Evolutionary conservation across 1,140 invertebrate genomes (phyloP).

Genomic region (Sinonovacula constricta): DNA sequence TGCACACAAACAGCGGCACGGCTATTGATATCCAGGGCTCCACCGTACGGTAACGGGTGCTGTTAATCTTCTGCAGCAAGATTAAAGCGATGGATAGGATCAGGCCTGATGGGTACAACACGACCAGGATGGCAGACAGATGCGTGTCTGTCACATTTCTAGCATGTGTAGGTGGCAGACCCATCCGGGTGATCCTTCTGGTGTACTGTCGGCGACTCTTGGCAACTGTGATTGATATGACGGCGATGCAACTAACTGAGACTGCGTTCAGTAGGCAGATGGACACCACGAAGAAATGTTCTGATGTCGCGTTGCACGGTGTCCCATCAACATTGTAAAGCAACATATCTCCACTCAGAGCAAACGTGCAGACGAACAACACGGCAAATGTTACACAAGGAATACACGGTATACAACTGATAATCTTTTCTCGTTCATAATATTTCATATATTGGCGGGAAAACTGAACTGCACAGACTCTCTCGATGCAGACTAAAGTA

Average conservation of each 20-base stretch:
- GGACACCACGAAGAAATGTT: neutral
- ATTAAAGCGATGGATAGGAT: neutral
- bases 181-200: constrained; percentile 21
- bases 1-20: neutral
- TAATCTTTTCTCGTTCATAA: neutral
- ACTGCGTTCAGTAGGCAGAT: neutral
- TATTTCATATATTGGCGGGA: constrained; percentile 9
- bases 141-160: constrained; percentile 1
- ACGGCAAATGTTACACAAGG: neutral
- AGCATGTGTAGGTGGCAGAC: constrained; percentile 11
- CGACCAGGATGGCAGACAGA: constrained; percentile 3
- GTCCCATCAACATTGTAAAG: neutral
- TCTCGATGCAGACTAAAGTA: constrained; percentile 10
- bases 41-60: neutral
- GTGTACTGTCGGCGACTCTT: constrained; percentile 10
- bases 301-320: neutral
- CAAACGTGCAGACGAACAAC: neutral
- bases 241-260: neutral
- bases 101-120: neutral
- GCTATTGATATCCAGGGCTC: neutral
- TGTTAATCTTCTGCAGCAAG: neutral
- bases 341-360: constrained; percentile 1
- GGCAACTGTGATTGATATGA: neutral
- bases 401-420: neutral
- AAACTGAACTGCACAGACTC: constrained; percentile 9